Base-by-base conservation (phyloP, 2,113 vertebrate genomes). In the Semicossyphus pulcher region DNA sequence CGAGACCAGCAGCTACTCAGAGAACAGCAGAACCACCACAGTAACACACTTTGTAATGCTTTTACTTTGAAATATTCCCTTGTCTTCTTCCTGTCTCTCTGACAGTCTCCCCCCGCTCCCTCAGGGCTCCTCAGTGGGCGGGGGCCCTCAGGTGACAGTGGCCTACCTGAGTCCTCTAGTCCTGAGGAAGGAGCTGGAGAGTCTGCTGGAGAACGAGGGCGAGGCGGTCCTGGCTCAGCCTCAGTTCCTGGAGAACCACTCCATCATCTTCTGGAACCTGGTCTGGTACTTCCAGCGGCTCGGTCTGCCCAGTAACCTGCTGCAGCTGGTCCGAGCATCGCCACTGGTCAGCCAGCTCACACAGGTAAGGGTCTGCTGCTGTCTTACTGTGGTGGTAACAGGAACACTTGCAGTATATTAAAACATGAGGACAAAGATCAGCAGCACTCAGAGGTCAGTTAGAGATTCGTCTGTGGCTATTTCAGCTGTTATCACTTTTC, bases 201-300 rank as follows among this genome's bases (percentile, higher is more conserved):
- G 95, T 11, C 93, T 98, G 60, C 92, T 98, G 81, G 97, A 98
- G 89, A 96, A 97, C 0, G 97, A 98, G 73, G 97, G 97, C 0
- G 96, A 95, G 2, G 91, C 94, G 34, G 94, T 97, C 12, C 90
- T 98, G 83, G 94, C 95, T 0, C 94, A 95, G 52, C 87, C 93
- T 0, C 95, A 95, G 81, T 88, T 98, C 60, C 93, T 97, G 15
- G 95, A 96, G 70, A 94, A 88, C 44, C 97, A 98, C 83, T 96
- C 95, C 86, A 97, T 98, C 90, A 95, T 98, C 87, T 98, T 94
- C 94, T 98, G 97, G 97, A 98, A 98, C 90, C 94, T 98, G n/a
- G 89, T 98, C 1, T 98, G 96, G 96, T 97, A 94, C 83, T 98
- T 98, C 92, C 94, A 95, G 66, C 94, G 97, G 16, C 91, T 98